phyloP scores from a whole-genome alignment of 1,140 invertebrate genomes.

The Melitaea cinxia region DNA sequence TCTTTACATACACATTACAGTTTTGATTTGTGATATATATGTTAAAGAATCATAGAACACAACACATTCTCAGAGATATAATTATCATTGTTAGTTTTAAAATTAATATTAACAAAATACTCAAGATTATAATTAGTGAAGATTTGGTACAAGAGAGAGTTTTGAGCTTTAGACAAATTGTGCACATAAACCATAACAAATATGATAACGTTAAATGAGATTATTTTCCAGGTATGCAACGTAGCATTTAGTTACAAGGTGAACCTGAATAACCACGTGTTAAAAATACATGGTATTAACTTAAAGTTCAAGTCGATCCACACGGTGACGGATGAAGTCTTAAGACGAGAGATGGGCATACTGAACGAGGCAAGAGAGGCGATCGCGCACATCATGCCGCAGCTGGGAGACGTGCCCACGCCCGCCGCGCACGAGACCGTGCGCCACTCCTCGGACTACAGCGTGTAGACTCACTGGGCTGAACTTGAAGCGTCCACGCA shows the following conservation, averaged over 20 bases:
- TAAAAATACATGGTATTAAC: conserved; percentile 74
- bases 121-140: too few relatives aligned
- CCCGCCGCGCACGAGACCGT: conserved; percentile 64
- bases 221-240: conserved; percentile 76
- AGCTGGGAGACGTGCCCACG: conserved; percentile 51
- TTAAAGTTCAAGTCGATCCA: conserved; percentile 78
- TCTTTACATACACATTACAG: too few relatives aligned
- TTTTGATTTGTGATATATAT: too few relatives aligned
- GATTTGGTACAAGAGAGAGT: too few relatives aligned
- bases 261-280: conserved; percentile 77
- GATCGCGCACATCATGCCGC: conserved; percentile 65
- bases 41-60: too few relatives aligned
- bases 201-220: too few relatives aligned
- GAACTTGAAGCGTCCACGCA: too few relatives aligned
- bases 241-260: conserved; percentile 79
- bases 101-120: too few relatives aligned
- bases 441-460: conserved; percentile 45
- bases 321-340: conserved; percentile 69
- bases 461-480: background rate
- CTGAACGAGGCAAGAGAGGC: conserved; percentile 56
- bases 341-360: conserved; percentile 65
- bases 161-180: too few relatives aligned
- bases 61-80: too few relatives aligned
- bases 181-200: too few relatives aligned
- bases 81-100: too few relatives aligned